Conservation (phyloP, 2,113 vertebrate species). For the Atlantisia rogersi region DNA sequence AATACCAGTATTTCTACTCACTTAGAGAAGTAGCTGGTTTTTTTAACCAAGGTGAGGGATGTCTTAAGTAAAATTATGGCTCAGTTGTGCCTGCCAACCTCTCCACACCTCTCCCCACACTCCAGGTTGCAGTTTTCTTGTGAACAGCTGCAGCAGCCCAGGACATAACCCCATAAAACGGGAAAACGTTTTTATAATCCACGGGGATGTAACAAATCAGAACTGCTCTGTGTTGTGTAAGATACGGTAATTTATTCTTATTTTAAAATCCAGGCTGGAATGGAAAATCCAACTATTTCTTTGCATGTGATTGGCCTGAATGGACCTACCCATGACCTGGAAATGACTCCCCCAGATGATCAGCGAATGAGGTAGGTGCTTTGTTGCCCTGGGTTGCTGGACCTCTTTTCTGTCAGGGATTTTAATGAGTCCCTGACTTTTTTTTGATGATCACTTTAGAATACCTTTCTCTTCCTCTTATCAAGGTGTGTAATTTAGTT, state of each 20-base stretch:
- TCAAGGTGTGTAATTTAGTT: background rate
- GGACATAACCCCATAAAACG: fast-evolving
- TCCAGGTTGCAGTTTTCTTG: background rate
- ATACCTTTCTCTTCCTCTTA: background rate
- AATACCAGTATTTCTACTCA: background rate
- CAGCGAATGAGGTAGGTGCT: constrained; percentile 87
- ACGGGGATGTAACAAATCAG: background rate
- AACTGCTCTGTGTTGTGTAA: background rate
- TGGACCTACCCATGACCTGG: constrained; percentile 91
- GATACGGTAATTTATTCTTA: background rate
- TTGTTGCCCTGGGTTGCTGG: background rate
- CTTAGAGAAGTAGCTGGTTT: background rate
- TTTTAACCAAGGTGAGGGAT: background rate
- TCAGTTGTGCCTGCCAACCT: background rate
- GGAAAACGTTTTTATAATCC: background rate
- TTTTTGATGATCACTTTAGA: background rate
- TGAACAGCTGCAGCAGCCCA: background rate
- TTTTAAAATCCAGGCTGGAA: constrained; percentile 83
- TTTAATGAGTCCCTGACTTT: background rate
- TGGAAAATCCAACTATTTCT: constrained; percentile 92
- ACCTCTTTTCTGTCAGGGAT: fast-evolving
- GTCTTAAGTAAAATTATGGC: background rate
- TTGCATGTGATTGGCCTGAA: constrained; percentile 94
- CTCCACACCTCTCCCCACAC: background rate
- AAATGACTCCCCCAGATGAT: constrained; percentile 93